Percentiles rank a stretch among this genome's conserved stretches.
Conservation (phyloP, 2,888 invertebrate genomes). For the Emmelina monodactyla region DNA sequence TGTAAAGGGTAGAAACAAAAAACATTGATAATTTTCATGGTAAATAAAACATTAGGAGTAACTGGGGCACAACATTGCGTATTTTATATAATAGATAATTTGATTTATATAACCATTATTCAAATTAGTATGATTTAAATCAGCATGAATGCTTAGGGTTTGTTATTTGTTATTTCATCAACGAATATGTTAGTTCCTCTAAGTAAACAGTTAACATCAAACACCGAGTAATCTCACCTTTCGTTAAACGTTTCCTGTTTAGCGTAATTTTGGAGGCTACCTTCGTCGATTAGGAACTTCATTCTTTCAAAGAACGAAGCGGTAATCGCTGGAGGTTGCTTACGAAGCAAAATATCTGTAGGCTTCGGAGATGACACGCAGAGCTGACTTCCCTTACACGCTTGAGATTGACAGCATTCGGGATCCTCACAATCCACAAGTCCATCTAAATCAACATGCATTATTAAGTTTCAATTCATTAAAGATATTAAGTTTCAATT, state of each 20-base stretch:
- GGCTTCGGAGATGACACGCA: constrained; percentile 96
- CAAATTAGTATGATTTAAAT: no score
- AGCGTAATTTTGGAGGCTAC: constrained; percentile 97
- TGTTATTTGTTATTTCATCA: no score
- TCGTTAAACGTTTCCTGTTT: constrained; percentile 96
- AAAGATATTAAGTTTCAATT: background rate
- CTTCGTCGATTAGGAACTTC: constrained; percentile 98
- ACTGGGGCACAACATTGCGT: constrained; percentile 87
- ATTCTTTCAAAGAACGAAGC: constrained; percentile 98
- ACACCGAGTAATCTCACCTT: constrained; percentile 75
- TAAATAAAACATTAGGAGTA: constrained; percentile 65
- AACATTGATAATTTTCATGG: constrained; percentile 40
- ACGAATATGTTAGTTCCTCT: no score
- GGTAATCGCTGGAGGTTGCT: constrained; percentile 95
- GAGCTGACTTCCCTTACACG: constrained; percentile 85
- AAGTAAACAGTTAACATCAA: constrained; percentile 38
- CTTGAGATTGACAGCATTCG: constrained; percentile 89
- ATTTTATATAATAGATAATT: constrained; percentile 43
- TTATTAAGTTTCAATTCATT: no score
- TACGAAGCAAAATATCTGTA: constrained; percentile 91
- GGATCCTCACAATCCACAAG: constrained; percentile 98
- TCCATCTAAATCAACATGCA: constrained; percentile 80
- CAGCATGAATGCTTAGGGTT: no score
- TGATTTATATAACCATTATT: no score
- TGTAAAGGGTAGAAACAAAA: constrained; percentile 40